Evolutionary conservation across 1,140 invertebrate genomes (phyloP).

Genomic region (Lithobius niger): DNA sequence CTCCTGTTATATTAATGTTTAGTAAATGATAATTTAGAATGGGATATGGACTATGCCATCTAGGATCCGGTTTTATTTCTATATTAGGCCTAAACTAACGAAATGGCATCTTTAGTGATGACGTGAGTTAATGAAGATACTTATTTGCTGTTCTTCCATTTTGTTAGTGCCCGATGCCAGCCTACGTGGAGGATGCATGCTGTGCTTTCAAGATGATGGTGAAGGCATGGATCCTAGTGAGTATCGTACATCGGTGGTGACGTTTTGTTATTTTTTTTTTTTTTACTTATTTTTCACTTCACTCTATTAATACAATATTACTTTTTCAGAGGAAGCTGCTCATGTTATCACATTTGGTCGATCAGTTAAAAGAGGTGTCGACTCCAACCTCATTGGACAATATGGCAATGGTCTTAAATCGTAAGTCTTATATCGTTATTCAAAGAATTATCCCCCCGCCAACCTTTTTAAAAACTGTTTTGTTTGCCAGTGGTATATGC

Average conservation of each 20-base stretch:
- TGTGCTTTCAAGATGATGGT: conserved; percentile 6
- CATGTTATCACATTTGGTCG: conserved; percentile 3
- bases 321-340: background rate
- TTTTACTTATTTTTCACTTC: no score
- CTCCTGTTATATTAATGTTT: no score
- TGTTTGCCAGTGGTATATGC: background rate
- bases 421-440: conserved; percentile 3
- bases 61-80: no score
- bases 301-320: background rate
- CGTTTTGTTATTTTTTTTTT: background rate
- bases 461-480: background rate
- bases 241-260: no score
- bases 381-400: conserved; percentile 3
- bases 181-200: background rate
- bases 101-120: no score
- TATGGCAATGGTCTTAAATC: conserved; percentile 8
- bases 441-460: no score
- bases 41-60: no score
- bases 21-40: no score
- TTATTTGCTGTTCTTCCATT: background rate
- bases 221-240: conserved; percentile 5
- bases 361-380: background rate
- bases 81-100: no score
- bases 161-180: background rate
- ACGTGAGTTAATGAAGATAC: no score